A percentile compares a stretch with the other conserved stretches of the same genome.
Conservation (phyloP, 2,113 vertebrate species). For the Indri indri region DNA sequence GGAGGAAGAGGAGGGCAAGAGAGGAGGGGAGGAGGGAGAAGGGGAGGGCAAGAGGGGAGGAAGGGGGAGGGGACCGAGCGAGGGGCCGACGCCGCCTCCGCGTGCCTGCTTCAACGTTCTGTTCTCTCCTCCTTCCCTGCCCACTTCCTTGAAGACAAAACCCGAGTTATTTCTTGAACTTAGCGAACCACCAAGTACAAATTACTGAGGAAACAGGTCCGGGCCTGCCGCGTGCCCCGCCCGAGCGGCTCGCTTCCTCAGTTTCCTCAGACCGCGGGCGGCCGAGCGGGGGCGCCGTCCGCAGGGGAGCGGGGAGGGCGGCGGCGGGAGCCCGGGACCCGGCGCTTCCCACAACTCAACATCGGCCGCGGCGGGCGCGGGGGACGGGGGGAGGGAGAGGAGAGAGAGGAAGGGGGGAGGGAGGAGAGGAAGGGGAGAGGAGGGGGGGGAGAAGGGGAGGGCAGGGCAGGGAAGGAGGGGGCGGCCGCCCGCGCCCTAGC, state of each 20-base stretch:
- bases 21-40: accelerated
- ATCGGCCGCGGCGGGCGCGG: neutral
- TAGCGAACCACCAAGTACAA: too few species aligned
- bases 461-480: neutral
- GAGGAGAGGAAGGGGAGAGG: neutral
- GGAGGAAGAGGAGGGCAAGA: too few species aligned
- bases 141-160: neutral
- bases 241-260: neutral
- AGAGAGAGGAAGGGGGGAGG: too few species aligned
- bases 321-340: too few species aligned
- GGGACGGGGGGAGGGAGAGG: neutral
- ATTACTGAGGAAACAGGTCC: too few species aligned
- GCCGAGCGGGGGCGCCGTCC: neutral
- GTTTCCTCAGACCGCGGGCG: neutral
- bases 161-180: neutral
- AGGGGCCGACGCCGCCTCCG: neutral
- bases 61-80: too few species aligned
- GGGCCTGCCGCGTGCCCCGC: neutral
- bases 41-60: too few species aligned
- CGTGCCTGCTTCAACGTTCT: neutral
- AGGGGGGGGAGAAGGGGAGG: neutral
- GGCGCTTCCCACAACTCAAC: neutral
- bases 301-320: neutral
- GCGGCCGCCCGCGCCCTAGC: neutral
- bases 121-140: neutral